Base-by-base conservation (phyloP, 2,113 vertebrate genomes). In the Hydrolagus affinis region DNA sequence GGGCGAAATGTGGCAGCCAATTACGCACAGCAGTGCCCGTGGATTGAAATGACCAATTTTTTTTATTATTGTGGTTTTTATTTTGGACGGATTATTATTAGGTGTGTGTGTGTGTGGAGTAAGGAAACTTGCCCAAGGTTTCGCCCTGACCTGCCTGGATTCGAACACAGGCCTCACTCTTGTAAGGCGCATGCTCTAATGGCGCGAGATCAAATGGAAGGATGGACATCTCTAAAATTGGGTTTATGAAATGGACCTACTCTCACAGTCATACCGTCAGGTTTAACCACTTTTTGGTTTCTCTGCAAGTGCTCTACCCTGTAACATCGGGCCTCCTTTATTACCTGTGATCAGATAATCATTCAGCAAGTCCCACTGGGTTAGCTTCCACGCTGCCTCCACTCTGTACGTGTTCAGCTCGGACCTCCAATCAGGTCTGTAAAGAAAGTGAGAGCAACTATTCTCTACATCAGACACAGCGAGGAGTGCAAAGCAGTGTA, bases 321-420 rank as follows among this genome's bases (percentile, higher is more conserved):
- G 8, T 64, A 59, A 64, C 64, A 15, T 88, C 89, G 3, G 11
- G 19, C n/a, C 9, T 44, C 30, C 32, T 23, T 30, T 14, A 62
- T 86, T 92, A 98, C 97, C 96, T 91, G 95, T 94, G 87, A 93
- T 94, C 86, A 99, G 91, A 89, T 99, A 99, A 88, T 96, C 96
- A 86, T 97, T 96, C 68, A 99, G 92, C 86, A 96, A 92, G 90
- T 98, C 97, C 98, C 98, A 99, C 11, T 92, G 95, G 15, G 97
- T 95, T 0, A 99, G 92, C 89, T 98, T 99, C 98, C 97, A 99
- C 78, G 98, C 97, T 70, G 98, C 98, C 88, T 99, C 98, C 17
- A 99, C 96, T 90, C 97, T 95, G 87, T 99, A 99, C 0, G 94
- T 94, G 88, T 99, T 99, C 86, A 99, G 90, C 87, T 98, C 96